Base-by-base conservation (phyloP, 2,797 vertebrate species). In the Etheostoma perlongum region DNA sequence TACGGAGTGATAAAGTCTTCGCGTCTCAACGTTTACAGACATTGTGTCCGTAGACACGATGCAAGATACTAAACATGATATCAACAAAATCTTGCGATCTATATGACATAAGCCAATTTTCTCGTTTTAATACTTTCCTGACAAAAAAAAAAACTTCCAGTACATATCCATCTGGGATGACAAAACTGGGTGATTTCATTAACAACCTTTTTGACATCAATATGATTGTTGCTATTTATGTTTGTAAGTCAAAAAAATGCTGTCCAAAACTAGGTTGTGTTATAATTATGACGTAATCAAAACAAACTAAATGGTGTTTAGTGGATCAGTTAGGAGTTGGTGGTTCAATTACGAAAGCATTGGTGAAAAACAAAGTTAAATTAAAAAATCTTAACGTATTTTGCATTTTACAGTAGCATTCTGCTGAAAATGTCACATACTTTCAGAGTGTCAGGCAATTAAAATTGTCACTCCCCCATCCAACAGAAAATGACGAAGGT, bases 1-100 rank as follows among this genome's bases (percentile, higher is more conserved):
- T 89, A 47, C 23, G 70, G 78, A 85, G 73, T 74, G 59, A 40
- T 74, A 5, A 77, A 86, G 65, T 83, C 76, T 52, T 75, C 40
- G 30, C 4, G 5, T 67, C 68, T 67, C 11, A 2, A 62, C 36
- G 54, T 69, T 76, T 9, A 58, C 1, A 1, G 52, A 67, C 72
- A 82, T 42, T 4, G 33, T 46, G 74, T 81, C 42, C 23, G 30
- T 66, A 59, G 21, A 64, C 67, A 46, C 1, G 9, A 42, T 48
- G 63, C 4, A 0, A 12, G 6, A 47, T 44, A 19, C 48, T 53
- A 36, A 79, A 52, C 8, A n/a, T 25, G 11, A 74, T 81, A 69
- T 77, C 2, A 0, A 65, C 15, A 3, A 58, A 49, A 1, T 70
- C 36, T 13, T 60, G 23, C 1, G 0, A 62, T 69, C 27, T 78